Base-by-base conservation (phyloP, 2,113 vertebrate species). In the Chionomys nivalis region DNA sequence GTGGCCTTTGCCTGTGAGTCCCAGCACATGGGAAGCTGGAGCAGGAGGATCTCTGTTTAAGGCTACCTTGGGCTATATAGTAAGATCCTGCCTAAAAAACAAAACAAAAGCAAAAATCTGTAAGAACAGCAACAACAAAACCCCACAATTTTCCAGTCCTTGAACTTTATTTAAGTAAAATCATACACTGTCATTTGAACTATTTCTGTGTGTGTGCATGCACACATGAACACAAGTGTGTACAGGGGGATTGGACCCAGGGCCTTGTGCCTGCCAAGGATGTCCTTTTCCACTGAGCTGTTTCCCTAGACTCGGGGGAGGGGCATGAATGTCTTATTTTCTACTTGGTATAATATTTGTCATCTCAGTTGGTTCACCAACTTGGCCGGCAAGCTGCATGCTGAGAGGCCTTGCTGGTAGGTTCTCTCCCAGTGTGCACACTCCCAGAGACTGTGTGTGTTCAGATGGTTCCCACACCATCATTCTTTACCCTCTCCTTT, bases 351-450 rank as follows among this genome's bases (percentile, higher is more conserved):
- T 44, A n/a, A 0, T 61, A 17, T 26, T 61, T 65, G 7, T 85
- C 88, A 39, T 44, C 44, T 0, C 12, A 5, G 0, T 68, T 26
- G 55, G 16, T 28, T 58, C 5, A 12, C 39, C 23, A 36, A 0
- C 52, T 49, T 42, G 7, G 49, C 44, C 26, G 2, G 8, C 19
- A n/a, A 26, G 33, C n/a, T 12, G 17, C 49, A 19, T 61, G 9
- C 3, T 44, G 0, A 31, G 36, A 10, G 65, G 26, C 11, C 42
- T 63, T 73, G 39, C 61, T 31, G 33, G 1, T 8, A 3, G 68
- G 68, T 19, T n/a, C 58, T 24, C 36, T 52, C 0, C 42, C 26
- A 44, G 68, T 0, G 0, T 5, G 5, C 44, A 61, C 39, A 42
- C 5, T 39, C 26, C 23, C 7, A 3, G 73, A 7, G 39, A 52